Evolutionary conservation across 2,888 invertebrate species (phyloP), one percentile per base, ranked within the genome.

Genomic region (Stratiomys singularior): DNA sequence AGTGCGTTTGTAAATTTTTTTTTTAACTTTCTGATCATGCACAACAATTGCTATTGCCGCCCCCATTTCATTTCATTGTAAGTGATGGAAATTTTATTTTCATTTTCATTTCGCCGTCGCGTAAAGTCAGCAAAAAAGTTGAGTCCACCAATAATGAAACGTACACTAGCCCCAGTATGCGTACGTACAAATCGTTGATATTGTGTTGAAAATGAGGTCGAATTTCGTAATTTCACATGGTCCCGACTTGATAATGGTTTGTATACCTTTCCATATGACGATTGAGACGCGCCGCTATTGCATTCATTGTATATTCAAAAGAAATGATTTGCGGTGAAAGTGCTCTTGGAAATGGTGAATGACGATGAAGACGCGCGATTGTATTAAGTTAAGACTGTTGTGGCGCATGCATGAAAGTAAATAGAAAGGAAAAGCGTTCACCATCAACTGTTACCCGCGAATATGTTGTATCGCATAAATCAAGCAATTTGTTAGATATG

Each of bases 351-450:
- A 37, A 37, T 25, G 58, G 58, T 18, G 25, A 25, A 9, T 23
- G 23, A 30, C 28, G 30, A 28, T 30, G 60, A 60, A 7, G 21
- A 60, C 60, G 25, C 60, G 60, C 7, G 5, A 60, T 60, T 25
- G 60, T 25, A 60, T 1, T 5, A n/a, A n/a, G 15, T 9, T 9
- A 37, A 37, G 37, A 37, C 37, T n/a, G 9, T 9, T 9, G 37
- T 5, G 37, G 37, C 37, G 37, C 37, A 37, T 37, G 5, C 37
- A 37, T 37, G 28, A 30, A 27, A 28, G 30, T 64, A 27, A 30
- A 64, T 64, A 64, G 64, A 64, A 64, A 64, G 64, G 64, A 64
- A 64, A 64, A 64, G 64, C 64, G 27, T n/a, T 28, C n/a, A 15
- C 5, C 3, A 37, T 37, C 37, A 25, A 28, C 13, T 30, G 64